A percentile compares a stretch with the other conserved stretches of the same genome.
phyloP scores from a whole-genome alignment of 2,113 vertebrate genomes.

The Plestiodon gilberti region DNA sequence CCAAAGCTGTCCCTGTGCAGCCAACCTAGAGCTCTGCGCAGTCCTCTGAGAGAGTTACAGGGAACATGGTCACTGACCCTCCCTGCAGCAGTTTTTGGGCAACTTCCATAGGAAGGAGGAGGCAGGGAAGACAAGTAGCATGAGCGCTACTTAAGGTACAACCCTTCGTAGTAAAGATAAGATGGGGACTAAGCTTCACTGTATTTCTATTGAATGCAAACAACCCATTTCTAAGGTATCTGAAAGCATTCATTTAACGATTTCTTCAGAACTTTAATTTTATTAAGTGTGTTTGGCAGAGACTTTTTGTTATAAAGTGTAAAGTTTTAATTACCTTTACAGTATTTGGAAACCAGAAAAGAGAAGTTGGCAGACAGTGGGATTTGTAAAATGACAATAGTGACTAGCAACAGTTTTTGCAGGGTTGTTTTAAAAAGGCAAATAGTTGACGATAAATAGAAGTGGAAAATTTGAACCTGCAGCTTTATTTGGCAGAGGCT shows the following conservation, averaged over 20 bases:
- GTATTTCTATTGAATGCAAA: not conserved
- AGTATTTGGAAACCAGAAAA: not conserved
- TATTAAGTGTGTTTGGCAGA: not conserved
- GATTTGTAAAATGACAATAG: not conserved
- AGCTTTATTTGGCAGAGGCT: not conserved
- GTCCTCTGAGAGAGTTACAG: too few relatives aligned
- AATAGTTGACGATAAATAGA: not conserved
- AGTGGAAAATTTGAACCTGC: not conserved
- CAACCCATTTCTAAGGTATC: not conserved
- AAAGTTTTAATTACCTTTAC: not conserved
- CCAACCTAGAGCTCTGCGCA: too few relatives aligned
- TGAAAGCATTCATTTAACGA: not conserved
- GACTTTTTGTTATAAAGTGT: not conserved
- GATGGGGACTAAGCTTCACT: not conserved
- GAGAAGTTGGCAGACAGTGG: not conserved
- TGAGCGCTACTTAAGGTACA: too few relatives aligned
- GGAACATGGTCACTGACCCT: too few relatives aligned
- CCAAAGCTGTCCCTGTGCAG: too few relatives aligned
- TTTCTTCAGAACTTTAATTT: not conserved
- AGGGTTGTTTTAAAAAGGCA: not conserved
- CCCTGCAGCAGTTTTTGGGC: too few relatives aligned
- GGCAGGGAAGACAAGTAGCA: too few relatives aligned
- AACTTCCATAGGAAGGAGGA: too few relatives aligned
- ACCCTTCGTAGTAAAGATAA: too few relatives aligned
- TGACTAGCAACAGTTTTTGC: not conserved